Conservation (phyloP, 1,140 invertebrate species). For the Listronotus oregonensis region DNA sequence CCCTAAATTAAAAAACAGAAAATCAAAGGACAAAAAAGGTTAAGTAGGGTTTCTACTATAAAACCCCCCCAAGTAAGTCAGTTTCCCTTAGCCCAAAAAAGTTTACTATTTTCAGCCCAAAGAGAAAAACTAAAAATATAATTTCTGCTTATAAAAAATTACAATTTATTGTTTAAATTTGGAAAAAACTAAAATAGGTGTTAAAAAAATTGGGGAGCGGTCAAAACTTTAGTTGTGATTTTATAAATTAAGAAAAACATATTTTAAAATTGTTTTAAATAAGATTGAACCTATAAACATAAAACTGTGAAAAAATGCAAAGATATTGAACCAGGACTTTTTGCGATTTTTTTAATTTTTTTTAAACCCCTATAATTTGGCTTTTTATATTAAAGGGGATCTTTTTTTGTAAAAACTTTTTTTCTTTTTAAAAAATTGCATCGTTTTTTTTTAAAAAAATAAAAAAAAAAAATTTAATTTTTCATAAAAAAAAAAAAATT, state of each 20-base stretch:
- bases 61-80: background rate
- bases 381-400: no score
- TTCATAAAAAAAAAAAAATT: no score
- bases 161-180: slow-evolving; percentile 27
- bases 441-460: no score
- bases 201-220: slow-evolving; percentile 17
- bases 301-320: slow-evolving; percentile 16
- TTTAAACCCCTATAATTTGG: no score
- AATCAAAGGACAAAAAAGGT: no score
- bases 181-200: slow-evolving; percentile 21
- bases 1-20: no score
- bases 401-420: no score
- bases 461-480: no score
- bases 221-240: slow-evolving; percentile 8
- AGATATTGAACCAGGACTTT: slow-evolving; percentile 13
- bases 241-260: background rate
- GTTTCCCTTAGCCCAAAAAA: background rate
- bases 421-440: no score
- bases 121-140: background rate
- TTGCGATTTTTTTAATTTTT: slow-evolving; percentile 3
- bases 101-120: background rate
- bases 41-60: no score
- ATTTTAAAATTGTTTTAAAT: background rate
- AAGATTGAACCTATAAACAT: background rate
- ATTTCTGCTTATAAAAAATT: background rate